A percentile compares a stretch with the other conserved stretches of the same genome.
phyloP scores from a whole-genome alignment of 2,888 invertebrate genomes.

The Pogonocherus hispidulus region DNA sequence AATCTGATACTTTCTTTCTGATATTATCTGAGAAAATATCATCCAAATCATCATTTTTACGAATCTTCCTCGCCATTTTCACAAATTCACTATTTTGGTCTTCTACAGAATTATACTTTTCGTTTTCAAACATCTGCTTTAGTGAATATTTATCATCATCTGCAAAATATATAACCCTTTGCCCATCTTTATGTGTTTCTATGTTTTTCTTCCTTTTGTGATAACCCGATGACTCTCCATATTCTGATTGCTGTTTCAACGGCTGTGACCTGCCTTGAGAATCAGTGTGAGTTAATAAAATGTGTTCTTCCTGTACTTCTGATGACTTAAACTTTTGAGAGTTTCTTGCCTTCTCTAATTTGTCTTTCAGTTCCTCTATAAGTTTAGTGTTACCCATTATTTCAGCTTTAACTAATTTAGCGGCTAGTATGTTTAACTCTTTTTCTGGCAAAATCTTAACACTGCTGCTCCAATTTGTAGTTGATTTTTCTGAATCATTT shows the following conservation, averaged over 20 bases:
- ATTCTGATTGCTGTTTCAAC: conserved; percentile 67
- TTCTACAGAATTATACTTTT: conserved; percentile 84
- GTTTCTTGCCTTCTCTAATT: conserved; percentile 80
- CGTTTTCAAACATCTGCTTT: conserved; percentile 86
- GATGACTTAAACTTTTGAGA: conserved; percentile 48
- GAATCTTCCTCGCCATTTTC: conserved; percentile 78
- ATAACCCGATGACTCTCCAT: conserved; percentile 67
- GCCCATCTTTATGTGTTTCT: conserved; percentile 81
- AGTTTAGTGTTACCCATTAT: conserved; percentile 86
- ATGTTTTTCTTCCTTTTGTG: conserved; percentile 71
- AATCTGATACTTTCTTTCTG: conserved; percentile 75
- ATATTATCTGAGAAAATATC: conserved; percentile 88
- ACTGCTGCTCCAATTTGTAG: conserved; percentile 10
- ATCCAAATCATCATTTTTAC: conserved; percentile 83
- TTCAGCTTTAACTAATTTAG: conserved; percentile 94
- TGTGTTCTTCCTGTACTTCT: conserved; percentile 67
- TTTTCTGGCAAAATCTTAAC: conserved; percentile 74
- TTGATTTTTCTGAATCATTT: neutral
- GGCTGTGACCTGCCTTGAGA: conserved; percentile 79
- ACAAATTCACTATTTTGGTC: conserved; percentile 87
- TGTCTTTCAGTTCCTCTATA: conserved; percentile 79
- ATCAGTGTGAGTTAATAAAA: conserved; percentile 80
- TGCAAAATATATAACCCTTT: conserved; percentile 86
- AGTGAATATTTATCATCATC: conserved; percentile 92
- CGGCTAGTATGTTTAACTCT: conserved; percentile 91